Conservation (phyloP, 2,113 vertebrate genomes). For the Struthidea cinerea region DNA sequence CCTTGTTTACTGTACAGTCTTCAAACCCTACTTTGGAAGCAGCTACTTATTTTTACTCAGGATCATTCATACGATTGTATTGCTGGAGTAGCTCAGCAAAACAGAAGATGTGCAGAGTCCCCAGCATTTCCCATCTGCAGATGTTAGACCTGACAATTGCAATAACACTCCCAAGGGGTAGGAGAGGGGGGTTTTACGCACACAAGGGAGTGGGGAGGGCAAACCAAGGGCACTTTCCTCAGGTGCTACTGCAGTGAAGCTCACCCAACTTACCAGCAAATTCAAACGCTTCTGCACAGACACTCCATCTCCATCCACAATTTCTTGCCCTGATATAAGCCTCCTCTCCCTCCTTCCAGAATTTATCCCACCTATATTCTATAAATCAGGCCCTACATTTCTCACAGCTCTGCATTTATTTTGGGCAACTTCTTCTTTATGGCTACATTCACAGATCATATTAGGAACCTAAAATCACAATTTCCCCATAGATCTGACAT, state of each 20-base stretch:
- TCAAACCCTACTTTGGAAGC: background rate
- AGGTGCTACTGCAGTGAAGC: background rate
- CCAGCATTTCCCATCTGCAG: background rate
- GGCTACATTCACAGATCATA: rapidly evolving
- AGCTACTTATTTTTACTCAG: background rate
- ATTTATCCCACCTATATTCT: background rate
- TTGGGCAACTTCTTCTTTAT: background rate
- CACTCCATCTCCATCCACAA: background rate
- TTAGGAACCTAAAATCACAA: background rate
- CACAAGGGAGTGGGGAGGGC: background rate
- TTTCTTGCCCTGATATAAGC: background rate
- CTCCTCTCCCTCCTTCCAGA: background rate
- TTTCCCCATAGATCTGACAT: background rate
- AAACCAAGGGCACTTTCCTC: background rate
- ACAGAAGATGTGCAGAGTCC: background rate
- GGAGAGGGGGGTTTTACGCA: background rate
- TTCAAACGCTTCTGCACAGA: background rate
- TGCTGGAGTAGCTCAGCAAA: background rate
- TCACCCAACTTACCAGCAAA: background rate
- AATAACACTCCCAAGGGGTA: background rate
- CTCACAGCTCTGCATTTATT: background rate
- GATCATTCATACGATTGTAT: background rate
- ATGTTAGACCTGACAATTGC: background rate
- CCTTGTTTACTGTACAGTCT: background rate
- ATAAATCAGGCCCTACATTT: background rate